Conservation (phyloP, 2,888 invertebrate species). For the Macrosoma leucophasiata region DNA sequence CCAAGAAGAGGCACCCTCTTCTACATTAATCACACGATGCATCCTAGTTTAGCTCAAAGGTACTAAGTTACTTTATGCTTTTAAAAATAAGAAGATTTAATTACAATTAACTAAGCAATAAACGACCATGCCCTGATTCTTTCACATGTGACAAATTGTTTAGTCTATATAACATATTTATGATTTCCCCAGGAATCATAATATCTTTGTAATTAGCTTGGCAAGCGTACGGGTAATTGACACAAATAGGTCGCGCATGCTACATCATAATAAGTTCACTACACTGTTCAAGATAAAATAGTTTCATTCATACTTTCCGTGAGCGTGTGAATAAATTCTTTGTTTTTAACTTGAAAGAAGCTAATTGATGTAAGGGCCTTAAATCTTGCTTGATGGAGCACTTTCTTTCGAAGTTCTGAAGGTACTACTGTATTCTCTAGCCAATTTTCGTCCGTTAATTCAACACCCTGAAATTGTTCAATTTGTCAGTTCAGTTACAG, state of each 20-base stretch:
- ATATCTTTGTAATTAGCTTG: constrained; percentile 25
- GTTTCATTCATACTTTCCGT: constrained; percentile 53
- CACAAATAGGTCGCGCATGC: constrained; percentile 27
- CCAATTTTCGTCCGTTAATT: constrained; percentile 64
- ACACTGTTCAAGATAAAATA: constrained; percentile 2
- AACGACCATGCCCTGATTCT: too few relatives aligned
- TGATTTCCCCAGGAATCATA: too few relatives aligned
- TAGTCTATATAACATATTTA: too few relatives aligned
- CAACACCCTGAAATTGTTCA: constrained; percentile 48
- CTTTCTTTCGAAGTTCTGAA: constrained; percentile 59
- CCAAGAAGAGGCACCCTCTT: too few relatives aligned
- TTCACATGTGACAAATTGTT: too few relatives aligned
- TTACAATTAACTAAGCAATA: too few relatives aligned
- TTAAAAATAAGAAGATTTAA: too few relatives aligned
- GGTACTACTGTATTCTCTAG: constrained; percentile 59
- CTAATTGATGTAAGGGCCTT: constrained; percentile 60
- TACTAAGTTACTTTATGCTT: too few relatives aligned
- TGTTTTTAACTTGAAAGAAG: constrained; percentile 68
- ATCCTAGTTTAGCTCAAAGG: too few relatives aligned
- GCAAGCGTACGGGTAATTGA: constrained; percentile 24
- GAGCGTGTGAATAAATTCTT: constrained; percentile 63
- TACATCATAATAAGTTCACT: constrained; percentile 25
- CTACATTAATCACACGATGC: too few relatives aligned
- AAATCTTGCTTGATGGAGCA: constrained; percentile 65
- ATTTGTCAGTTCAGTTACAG: not conserved